Evolutionary conservation across 2,797 vertebrate genomes (phyloP), one percentile per base, ranked within the genome.

Genomic region (Periophthalmus magnuspinnatus): DNA sequence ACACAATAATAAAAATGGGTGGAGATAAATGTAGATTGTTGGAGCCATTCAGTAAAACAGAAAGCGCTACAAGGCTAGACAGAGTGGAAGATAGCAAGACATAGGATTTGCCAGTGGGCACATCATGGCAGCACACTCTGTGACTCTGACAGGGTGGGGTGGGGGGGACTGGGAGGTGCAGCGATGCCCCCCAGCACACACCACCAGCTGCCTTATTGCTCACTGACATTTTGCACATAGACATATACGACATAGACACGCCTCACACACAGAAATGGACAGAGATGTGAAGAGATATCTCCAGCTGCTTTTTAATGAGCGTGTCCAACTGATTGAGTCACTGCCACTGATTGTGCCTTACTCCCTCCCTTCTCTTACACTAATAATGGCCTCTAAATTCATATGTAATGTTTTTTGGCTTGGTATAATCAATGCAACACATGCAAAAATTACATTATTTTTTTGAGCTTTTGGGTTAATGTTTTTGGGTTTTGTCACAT

Each of bases 301-400:
- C 91, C 90, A 92, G 90, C 91, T 92, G 91, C 83, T 92, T 91
- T 90, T 91, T 90, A 92, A 92, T 92, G 90, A 91, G 83, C 77
- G 82, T 78, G 85, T 91, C 85, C 55, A 85, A 81, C 79, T 81
- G 88, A 89, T 90, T 84, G 87, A 88, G 84, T 87, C 85, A 75
- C 82, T 65, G 5, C 75, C 50, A 62, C 78, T 87, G 89, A 90
- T 88, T 84, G 84, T 68, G 71, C 59, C 64, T 34, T 64, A 21
- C 65, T 68, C 74, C 72, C 45, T 69, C 59, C 34, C 58, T 38
- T 76, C 72, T 72, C 70, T 45, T 3, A 63, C 21, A 74, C 69
- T 67, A 68, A 62, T 74, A 73, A 81, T 16, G 36, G 54, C 54
- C 52, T 52, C 55, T 77, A 71, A 75, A 67, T 34, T n/a, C 47